Base-by-base conservation (phyloP, 2,888 invertebrate genomes). In the Acleris emargana region DNA sequence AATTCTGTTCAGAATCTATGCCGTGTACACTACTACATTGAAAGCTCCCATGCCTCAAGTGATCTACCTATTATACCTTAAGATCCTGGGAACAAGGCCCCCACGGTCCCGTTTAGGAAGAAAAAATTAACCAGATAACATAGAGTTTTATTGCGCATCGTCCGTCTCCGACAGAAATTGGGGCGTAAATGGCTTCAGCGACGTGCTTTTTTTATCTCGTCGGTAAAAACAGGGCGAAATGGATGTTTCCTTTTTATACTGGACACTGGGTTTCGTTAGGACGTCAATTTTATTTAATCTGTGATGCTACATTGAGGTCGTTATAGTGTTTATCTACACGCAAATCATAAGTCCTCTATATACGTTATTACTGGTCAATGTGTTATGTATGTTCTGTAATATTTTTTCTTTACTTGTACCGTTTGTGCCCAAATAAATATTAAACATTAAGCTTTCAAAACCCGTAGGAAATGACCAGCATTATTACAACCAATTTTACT, bases 71-170 rank as follows among this genome's bases (percentile, higher is more conserved):
- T 13, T 13, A 13, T 71, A 68, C 58, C 59, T 59, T 53, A 64
- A 69, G 63, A 69, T 62, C 51, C 22, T 47, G 43, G 58, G 32
- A 74, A 70, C 71, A 73, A 74, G 68, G 71, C 72, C 71, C n/a
- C n/a, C n/a, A n/a, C 67, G 67, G 55, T 73, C n/a, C n/a, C 76
- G 74, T 77, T 77, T 74, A 73, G 75, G 69, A 73, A 73, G 71
- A 76, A 79, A 87, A 86, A 88, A 88, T 86, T 88, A 83, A 84
- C 75, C 73, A 84, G 84, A 88, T 86, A 86, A 83, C 85, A 85
- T 86, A 84, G 80, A 82, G 76, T 81, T 85, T 86, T 87, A 87
- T 86, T 84, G 77, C 82, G 66, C 43, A 75, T 75, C 80, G 84
- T 84, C 75, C 79, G 76, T 86, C 83, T 81, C 69, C 76, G 75